Percentiles rank a stretch among this genome's conserved stretches.
phyloP scores from a whole-genome alignment of 2,797 vertebrate species.

The Halcyon chelicuti region DNA sequence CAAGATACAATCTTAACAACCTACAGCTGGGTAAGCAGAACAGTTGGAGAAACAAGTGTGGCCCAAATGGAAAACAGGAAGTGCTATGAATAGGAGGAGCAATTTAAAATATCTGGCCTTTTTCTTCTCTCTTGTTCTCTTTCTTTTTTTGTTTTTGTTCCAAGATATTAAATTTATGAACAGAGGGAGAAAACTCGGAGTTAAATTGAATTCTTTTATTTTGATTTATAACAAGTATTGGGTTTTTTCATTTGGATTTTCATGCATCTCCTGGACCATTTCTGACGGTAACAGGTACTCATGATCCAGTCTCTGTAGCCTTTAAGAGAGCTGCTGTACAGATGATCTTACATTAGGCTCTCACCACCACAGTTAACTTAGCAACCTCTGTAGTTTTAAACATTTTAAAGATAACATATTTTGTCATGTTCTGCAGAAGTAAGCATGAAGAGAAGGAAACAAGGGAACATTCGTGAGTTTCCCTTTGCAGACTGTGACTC shows the following conservation, averaged over 20 bases:
- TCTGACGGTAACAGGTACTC: background rate
- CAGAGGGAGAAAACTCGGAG: background rate
- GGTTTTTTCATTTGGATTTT: background rate
- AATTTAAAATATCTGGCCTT: constrained; percentile 7
- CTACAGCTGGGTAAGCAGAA: constrained; percentile 41
- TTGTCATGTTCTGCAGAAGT: background rate
- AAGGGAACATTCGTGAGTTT: background rate
- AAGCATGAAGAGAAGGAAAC: background rate
- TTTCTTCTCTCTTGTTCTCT: background rate
- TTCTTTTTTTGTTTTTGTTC: background rate
- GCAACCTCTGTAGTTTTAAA: background rate
- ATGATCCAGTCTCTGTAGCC: background rate
- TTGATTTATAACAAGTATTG: background rate
- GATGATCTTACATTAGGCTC: background rate
- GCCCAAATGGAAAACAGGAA: constrained; percentile 30
- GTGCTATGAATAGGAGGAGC: constrained; percentile 3
- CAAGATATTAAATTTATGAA: background rate
- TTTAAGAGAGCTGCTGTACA: background rate
- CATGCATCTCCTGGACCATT: background rate
- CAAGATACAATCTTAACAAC: constrained; percentile 39
- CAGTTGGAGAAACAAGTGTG: background rate
- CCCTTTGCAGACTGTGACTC: background rate
- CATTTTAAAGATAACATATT: background rate
- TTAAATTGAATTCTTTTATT: accelerated
- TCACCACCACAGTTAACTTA: background rate